These are phyloP conservation scores for Crocuta crocuta DNA, from an alignment of 2,113 vertebrate genomes.

Conservation along the genomic window DNA sequence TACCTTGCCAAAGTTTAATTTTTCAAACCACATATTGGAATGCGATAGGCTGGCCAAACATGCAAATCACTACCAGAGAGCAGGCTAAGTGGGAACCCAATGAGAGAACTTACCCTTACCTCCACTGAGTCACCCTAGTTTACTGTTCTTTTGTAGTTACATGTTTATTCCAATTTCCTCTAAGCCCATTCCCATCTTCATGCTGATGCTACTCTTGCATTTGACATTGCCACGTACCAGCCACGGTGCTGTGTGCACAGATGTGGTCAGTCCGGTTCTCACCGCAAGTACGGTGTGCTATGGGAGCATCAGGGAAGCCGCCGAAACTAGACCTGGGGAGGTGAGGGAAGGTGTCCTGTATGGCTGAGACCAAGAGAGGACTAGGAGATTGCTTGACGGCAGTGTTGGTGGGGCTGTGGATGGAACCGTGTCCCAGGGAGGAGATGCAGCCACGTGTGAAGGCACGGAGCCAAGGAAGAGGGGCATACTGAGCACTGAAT, in stretches of 20 bases:
- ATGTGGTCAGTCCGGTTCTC: no score
- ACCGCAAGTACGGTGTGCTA: not conserved
- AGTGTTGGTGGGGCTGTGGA: not conserved
- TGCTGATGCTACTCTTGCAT: not conserved
- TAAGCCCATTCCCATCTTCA: not conserved
- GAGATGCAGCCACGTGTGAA: not conserved
- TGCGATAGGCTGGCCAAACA: not conserved
- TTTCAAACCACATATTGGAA: not conserved
- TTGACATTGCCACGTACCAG: not conserved
- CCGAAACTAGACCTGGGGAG: not conserved
- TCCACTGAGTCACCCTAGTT: not conserved
- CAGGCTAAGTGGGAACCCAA: not conserved
- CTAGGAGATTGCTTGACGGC: not conserved
- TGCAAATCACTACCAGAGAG: not conserved
- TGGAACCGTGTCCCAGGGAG: not conserved
- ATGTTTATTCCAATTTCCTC: not conserved
- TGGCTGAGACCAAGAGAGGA: not conserved
- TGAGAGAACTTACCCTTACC: not conserved
- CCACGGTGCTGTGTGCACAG: not conserved
- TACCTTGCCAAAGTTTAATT: not conserved
- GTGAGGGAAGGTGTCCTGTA: not conserved
- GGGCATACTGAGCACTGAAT: not conserved
- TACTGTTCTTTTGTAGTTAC: not conserved
- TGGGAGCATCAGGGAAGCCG: not conserved
- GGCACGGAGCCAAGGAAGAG: not conserved